These are phyloP conservation scores for Papilio machaon DNA, from an alignment of 1,140 invertebrate genomes.

Conservation along the genomic window DNA sequence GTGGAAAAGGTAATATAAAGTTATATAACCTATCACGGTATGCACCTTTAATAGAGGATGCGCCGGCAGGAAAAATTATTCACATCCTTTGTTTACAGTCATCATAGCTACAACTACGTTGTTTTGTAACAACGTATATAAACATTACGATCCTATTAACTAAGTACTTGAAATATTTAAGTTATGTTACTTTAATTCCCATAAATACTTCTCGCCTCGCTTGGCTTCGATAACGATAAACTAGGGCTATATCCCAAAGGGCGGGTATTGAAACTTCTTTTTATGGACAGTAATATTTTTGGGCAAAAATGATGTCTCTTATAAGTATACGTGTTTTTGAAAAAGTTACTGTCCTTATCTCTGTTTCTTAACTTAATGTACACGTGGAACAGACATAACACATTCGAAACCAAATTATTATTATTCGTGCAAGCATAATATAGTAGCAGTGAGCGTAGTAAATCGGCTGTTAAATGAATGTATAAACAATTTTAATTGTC, in stretches of 20 bases:
- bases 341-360: background rate
- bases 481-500: conserved; percentile 21
- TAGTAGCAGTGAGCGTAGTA: background rate
- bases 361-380: background rate
- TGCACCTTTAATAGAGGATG: conserved; percentile 30
- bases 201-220: background rate
- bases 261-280: background rate
- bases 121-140: conserved; percentile 2
- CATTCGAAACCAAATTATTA: background rate
- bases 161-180: conserved; percentile 8
- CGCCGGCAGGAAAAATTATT: conserved; percentile 32
- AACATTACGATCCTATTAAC: background rate
- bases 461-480: background rate
- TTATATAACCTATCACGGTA: background rate
- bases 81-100: conserved; percentile 31
- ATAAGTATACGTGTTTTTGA: background rate
- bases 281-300: background rate
- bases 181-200: background rate
- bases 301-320: background rate
- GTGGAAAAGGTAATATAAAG: background rate
- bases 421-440: background rate
- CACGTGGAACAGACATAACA: background rate
- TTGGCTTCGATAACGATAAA: background rate
- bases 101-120: conserved; percentile 11
- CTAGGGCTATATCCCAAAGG: background rate